A percentile compares a stretch with the other conserved stretches of the same genome.
These are phyloP conservation scores for Centrocercus urophasianus DNA, from an alignment of 2,113 vertebrate species.

Conservation along the genomic window DNA sequence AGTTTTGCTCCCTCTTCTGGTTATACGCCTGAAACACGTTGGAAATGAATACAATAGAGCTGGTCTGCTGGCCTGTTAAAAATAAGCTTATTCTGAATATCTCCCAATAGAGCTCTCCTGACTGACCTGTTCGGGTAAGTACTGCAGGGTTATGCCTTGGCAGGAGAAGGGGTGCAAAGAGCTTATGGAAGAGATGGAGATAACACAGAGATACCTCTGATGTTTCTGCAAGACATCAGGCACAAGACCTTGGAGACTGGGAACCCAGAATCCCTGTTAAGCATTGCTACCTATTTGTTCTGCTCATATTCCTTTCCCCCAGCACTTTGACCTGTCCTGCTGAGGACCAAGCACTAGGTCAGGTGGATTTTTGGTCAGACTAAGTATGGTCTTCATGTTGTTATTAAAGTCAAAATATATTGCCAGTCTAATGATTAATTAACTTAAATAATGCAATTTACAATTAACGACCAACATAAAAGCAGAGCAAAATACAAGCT, in stretches of 20 bases:
- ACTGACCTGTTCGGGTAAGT: background rate
- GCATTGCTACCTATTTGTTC: background rate
- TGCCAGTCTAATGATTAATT: background rate
- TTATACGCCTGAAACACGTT: background rate
- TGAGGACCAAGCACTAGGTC: background rate
- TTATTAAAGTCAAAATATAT: background rate
- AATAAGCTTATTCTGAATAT: accelerated
- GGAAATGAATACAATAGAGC: accelerated
- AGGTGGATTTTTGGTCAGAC: background rate
- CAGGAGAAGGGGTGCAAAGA: background rate
- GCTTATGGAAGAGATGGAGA: accelerated
- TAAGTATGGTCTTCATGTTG: background rate
- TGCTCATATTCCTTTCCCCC: background rate
- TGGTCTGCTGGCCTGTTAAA: accelerated
- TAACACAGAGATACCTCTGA: background rate
- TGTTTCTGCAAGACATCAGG: background rate
- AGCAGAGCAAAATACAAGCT: background rate
- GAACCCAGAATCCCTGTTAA: background rate
- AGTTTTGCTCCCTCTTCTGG: constrained; percentile 86
- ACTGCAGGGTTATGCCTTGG: background rate
- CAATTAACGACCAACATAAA: background rate
- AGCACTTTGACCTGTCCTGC: background rate
- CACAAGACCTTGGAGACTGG: background rate
- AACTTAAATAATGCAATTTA: background rate
- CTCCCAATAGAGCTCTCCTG: background rate